phyloP scores from a whole-genome alignment of 1,140 invertebrate genomes.

The Trachelipus rathkii region DNA sequence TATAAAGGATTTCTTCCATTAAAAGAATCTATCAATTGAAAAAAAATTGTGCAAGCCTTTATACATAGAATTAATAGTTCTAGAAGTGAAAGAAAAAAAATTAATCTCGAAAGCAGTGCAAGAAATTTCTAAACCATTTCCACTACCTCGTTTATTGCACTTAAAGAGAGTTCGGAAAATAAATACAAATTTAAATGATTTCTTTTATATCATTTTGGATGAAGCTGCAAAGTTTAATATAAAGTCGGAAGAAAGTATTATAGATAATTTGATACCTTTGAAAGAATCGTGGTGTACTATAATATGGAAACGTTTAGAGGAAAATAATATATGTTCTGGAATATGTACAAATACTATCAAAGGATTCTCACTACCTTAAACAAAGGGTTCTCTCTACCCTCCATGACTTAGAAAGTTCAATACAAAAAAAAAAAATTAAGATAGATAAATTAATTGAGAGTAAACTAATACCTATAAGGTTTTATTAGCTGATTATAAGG shows the following conservation, averaged over 20 bases:
- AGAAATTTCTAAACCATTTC: not conserved
- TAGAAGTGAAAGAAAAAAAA: not conserved
- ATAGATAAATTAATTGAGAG: no score
- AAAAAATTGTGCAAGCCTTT: not conserved
- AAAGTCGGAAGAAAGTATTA: not conserved
- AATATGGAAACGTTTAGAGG: not conserved
- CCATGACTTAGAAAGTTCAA: not conserved
- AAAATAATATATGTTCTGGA: not conserved
- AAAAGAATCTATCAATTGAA: not conserved
- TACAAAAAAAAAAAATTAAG: no score
- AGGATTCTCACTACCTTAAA: not conserved
- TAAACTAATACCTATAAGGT: no score
- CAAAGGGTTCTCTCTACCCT: not conserved
- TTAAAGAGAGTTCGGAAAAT: not conserved
- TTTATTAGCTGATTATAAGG: no score
- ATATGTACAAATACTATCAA: not conserved
- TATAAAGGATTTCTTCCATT: not conserved
- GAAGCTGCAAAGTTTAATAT: not conserved
- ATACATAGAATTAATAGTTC: not conserved
- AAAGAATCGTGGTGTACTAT: not conserved
- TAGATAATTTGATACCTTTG: not conserved
- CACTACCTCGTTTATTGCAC: not conserved
- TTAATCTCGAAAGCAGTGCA: not conserved
- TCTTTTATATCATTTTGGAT: not conserved
- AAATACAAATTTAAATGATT: not conserved